Conservation (phyloP, 1,140 invertebrate species). For the Paracyclopina nana region DNA sequence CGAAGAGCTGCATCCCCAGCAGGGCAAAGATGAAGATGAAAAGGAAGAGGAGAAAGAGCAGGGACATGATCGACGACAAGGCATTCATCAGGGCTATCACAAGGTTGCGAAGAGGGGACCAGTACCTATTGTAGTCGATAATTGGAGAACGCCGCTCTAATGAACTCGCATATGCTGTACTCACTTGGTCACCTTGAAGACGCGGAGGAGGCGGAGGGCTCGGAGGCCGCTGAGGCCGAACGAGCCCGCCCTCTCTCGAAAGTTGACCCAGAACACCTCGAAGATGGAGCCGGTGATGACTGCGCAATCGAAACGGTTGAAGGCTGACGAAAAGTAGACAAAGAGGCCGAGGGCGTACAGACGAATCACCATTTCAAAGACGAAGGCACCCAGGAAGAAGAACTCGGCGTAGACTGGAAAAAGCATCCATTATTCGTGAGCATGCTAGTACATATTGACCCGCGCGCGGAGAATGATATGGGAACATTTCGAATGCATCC, state of each 20-base stretch:
- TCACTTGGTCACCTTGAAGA: slow-evolving; percentile 65
- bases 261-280: slow-evolving; percentile 66
- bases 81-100: slow-evolving; percentile 40
- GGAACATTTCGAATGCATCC: too few relatives aligned
- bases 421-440: too few relatives aligned
- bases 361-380: slow-evolving; percentile 39
- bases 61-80: slow-evolving; percentile 41
- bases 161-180: slow-evolving; percentile 16
- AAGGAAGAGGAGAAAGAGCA: slow-evolving; percentile 42
- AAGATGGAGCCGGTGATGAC: slow-evolving; percentile 89
- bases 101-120: slow-evolving; percentile 39
- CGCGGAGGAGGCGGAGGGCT: slow-evolving; percentile 79
- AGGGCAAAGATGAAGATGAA: slow-evolving; percentile 48
- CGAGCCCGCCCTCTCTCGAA: slow-evolving; percentile 64
- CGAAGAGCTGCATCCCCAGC: slow-evolving; percentile 64
- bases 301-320: slow-evolving; percentile 89
- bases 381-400: slow-evolving; percentile 37
- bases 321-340: slow-evolving; percentile 81
- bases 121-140: slow-evolving; percentile 29
- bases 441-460: too few relatives aligned
- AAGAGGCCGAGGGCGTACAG: slow-evolving; percentile 38
- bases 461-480: too few relatives aligned
- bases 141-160: not conserved
- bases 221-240: slow-evolving; percentile 80
- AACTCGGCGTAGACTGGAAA: slow-evolving; percentile 36